Base-by-base conservation (phyloP, 2,797 vertebrate species). In the Orientallactaga sibirica region DNA sequence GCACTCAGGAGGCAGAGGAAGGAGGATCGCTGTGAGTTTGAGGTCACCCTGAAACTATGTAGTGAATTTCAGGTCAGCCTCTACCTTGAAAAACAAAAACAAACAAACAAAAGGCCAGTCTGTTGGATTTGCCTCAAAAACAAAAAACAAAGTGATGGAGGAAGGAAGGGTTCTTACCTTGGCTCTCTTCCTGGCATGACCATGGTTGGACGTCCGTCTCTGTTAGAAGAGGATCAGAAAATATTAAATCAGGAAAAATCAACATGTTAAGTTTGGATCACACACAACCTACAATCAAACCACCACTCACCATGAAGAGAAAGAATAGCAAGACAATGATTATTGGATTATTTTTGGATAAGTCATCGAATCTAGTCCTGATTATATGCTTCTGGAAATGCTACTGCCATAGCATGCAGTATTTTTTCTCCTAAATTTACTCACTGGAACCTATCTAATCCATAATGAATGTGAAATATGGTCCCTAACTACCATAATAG, bases 111-210 rank as follows among this genome's bases (percentile, higher is more conserved):
- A 7, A 48, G 8, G 48, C 48, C 6, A 48, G 8, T 48, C 48
- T 48, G 48, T 9, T 48, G 48, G 48, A 10, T 8, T 48, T 48
- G 48, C 48, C 48, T 48, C 48, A 48, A 48, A 48, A 37, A 37
- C 33, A 37, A 37, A 37, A 37, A 37, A 37, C 33, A 10, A 48
- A 82, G 52, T 10, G 29, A 37, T 0, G 37, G 27, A 67, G 24
- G 87, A 88, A 67, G 24, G 87, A 88, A n/a, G 62, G 58, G 52
- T 9, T 96, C 97, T 97, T 98, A 99, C 99, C 99, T 99, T 99
- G 98, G 99, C 98, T 98, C 99, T 99, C 98, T 99, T 99, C 98
- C 99, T 99, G 87, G 99, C 98, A 96, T 99, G 99, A 78, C 99
- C 99, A 22, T 99, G 99, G 97, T 98, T 98, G 3, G 99, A 98